phyloP scores from a whole-genome alignment of 2,113 vertebrate species.

The Gorsachius goisagi region DNA sequence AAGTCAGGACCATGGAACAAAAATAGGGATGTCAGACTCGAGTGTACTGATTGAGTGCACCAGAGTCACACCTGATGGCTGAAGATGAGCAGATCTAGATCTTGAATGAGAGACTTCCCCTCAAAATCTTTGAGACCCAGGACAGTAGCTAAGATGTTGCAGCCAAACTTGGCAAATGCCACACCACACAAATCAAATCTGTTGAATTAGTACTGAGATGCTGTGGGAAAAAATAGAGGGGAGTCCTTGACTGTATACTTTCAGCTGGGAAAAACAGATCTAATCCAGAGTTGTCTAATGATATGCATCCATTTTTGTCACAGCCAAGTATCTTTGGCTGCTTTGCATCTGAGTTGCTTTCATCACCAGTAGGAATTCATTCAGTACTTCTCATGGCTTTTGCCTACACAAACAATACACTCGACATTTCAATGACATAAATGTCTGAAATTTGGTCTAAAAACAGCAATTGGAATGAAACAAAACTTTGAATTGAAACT shows the following conservation, averaged over 20 bases:
- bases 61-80: neutral
- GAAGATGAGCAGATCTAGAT: neutral
- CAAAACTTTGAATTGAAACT: neutral
- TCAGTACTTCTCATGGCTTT: neutral
- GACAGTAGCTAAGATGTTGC: neutral
- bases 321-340: neutral
- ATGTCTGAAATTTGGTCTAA: neutral
- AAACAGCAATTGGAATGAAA: neutral
- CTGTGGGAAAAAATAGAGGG: neutral
- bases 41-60: neutral
- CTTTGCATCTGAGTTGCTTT: neutral
- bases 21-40: neutral
- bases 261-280: neutral
- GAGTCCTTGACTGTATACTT: neutral
- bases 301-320: neutral
- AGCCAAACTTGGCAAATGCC: neutral
- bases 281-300: neutral
- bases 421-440: neutral
- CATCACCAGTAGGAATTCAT: neutral
- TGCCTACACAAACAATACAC: neutral
- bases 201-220: neutral
- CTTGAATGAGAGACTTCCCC: neutral
- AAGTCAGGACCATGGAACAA: neutral
- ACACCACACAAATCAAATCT: neutral
- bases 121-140: neutral